These are phyloP conservation scores for Corvus hawaiiensis DNA, from an alignment of 2,113 vertebrate genomes.

Conservation along the genomic window DNA sequence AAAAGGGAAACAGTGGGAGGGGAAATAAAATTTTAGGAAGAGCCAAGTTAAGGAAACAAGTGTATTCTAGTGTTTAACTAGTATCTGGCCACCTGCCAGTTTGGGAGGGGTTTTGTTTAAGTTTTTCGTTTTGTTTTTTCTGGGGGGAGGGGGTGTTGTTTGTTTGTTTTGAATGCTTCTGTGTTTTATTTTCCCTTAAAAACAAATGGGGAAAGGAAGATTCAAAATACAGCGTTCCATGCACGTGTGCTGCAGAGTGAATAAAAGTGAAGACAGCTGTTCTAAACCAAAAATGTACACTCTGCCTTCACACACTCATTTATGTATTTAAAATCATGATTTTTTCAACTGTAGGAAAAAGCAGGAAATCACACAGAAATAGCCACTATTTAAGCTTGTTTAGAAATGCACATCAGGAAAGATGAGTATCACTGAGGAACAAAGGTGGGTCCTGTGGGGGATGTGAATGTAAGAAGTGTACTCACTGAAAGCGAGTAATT, in stretches of 20 bases:
- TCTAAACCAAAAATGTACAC: not conserved
- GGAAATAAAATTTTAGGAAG: not conserved
- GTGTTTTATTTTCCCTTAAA: not conserved
- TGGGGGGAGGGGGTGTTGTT: not conserved
- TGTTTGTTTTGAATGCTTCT: not conserved
- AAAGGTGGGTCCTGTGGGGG: not conserved
- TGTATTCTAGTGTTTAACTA: not conserved
- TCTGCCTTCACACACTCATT: not conserved
- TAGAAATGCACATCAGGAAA: not conserved
- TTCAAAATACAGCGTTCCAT: not conserved
- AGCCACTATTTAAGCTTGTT: not conserved
- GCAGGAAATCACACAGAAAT: not conserved
- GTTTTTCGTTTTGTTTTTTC: not conserved
- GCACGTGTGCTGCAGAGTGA: not conserved
- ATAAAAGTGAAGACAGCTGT: not conserved
- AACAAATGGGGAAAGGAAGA: not conserved
- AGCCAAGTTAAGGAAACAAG: not conserved
- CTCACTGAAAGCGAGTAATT: constrained; percentile 43
- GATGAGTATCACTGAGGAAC: not conserved
- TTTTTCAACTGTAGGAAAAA: not conserved
- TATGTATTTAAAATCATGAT: not conserved
- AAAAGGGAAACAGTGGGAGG: not conserved
- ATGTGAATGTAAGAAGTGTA: not conserved
- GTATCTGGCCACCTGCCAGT: not conserved
- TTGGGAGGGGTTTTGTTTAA: not conserved